Conservation (phyloP, 2,113 vertebrate genomes). For the Scomber japonicus region DNA sequence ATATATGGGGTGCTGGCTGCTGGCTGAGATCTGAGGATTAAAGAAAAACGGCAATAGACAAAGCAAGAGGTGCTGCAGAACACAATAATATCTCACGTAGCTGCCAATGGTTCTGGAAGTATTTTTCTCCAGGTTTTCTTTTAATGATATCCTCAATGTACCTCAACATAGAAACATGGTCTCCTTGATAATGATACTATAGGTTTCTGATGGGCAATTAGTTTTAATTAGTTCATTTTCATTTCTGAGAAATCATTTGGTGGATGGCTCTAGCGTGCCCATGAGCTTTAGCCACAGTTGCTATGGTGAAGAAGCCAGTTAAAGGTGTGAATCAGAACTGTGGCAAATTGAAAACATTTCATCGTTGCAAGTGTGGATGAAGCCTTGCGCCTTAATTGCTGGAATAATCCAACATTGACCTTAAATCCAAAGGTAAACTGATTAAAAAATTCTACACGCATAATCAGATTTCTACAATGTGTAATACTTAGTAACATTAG, state of each 20-base stretch:
- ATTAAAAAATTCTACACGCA: background rate
- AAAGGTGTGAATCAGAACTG: background rate
- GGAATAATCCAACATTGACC: background rate
- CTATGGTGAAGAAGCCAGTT: background rate
- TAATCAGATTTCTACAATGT: background rate
- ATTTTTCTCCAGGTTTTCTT: background rate
- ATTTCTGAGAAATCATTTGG: background rate
- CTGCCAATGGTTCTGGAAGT: background rate
- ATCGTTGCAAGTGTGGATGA: background rate
- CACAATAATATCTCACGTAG: background rate
- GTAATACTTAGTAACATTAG: background rate
- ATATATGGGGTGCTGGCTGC: slow-evolving; percentile 18
- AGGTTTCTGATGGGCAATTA: background rate
- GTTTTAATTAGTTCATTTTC: background rate
- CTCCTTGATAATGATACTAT: background rate
- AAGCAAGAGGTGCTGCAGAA: slow-evolving; percentile 7
- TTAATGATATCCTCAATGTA: background rate
- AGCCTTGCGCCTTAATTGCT: background rate
- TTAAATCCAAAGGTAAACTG: background rate
- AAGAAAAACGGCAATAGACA: slow-evolving; percentile 35
- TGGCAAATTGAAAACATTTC: background rate
- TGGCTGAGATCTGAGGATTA: slow-evolving; percentile 61
- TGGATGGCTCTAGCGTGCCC: background rate
- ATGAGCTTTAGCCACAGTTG: background rate
- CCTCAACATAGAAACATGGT: background rate